These are phyloP conservation scores for Chrosomus eos DNA, from an alignment of 2,797 vertebrate genomes.

Conservation along the genomic window DNA sequence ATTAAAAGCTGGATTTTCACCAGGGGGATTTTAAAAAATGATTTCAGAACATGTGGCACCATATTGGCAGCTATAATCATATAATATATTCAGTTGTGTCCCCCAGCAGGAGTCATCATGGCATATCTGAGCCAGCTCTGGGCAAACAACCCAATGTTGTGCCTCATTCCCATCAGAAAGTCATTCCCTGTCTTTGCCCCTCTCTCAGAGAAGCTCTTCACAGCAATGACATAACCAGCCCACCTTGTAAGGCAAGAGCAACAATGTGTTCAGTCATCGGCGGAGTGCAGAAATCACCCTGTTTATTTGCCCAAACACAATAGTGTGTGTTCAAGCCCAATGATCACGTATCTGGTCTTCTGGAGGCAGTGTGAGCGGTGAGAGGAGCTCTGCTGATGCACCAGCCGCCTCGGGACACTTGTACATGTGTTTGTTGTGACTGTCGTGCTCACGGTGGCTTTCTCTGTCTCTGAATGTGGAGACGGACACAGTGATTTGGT, in stretches of 20 bases:
- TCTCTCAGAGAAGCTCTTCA: slow-evolving; percentile 67
- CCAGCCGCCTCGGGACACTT: not conserved
- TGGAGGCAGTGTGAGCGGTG: not conserved
- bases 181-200: slow-evolving; percentile 64
- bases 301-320: slow-evolving; percentile 61
- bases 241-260: slow-evolving; percentile 74
- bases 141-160: slow-evolving; percentile 68
- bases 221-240: slow-evolving; percentile 69
- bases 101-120: slow-evolving; percentile 65
- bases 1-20: too few relatives aligned
- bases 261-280: slow-evolving; percentile 72
- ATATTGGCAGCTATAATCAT: not conserved
- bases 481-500: not conserved
- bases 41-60: slow-evolving; percentile 17
- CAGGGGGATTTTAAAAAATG: not conserved
- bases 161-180: slow-evolving; percentile 69
- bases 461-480: not conserved
- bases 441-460: not conserved
- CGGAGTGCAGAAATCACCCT: slow-evolving; percentile 65
- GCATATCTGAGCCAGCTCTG: slow-evolving; percentile 67
- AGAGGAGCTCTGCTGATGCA: not conserved
- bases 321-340: slow-evolving; percentile 60
- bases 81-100: slow-evolving; percentile 20
- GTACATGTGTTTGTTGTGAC: too few relatives aligned
- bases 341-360: slow-evolving; percentile 23